Evolutionary conservation across 2,888 invertebrate species (phyloP), one percentile per base, ranked within the genome.

Genomic region (Chaetogeoica ovagalla): DNA sequence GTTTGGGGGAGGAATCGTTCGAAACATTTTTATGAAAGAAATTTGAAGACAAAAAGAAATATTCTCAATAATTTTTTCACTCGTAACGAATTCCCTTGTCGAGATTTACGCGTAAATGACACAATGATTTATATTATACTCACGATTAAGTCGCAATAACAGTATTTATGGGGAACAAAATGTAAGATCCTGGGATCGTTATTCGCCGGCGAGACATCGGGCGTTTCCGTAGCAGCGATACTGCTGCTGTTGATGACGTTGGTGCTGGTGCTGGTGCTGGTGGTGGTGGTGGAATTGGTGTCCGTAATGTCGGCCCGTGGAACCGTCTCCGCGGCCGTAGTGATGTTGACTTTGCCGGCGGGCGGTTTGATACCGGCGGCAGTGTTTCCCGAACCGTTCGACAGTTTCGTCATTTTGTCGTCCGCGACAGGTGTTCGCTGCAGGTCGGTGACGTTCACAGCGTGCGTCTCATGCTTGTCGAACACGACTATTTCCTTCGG

Each of bases 141-240:
- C 81, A 82, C 23, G 17, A 77, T 73, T 48, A 71, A 11, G 7
- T 81, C 71, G 21, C 81, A 70, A 70, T 57, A 57, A 37, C 73
- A 62, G 69, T 82, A 82, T 57, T 81, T 60, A 57, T 81, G 62
- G 69, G 43, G 66, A 55, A 76, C 66, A 52, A 72, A 68, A 62
- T 43, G 59, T 7, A 75, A 39, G 8, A 23, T 30, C 19, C 23
- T 17, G 19, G 19, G 21, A 11, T 3, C 15, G 37, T 60, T 48
- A 21, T 63, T 65, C 0, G 30, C 19, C 13, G 3, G 65, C 3
- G 43, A 43, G 8, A 23, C 43, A 17, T 6, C n/a, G 19, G 13
- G 39, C 39, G 55, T 9, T 19, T 30, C 73, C 2, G 21, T 71
- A 1, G 21, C 15, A 1, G 30, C n/a, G 30, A 30, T 30, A 30